phyloP scores from a whole-genome alignment of 2,888 invertebrate genomes.

The Galerucella calmariensis region DNA sequence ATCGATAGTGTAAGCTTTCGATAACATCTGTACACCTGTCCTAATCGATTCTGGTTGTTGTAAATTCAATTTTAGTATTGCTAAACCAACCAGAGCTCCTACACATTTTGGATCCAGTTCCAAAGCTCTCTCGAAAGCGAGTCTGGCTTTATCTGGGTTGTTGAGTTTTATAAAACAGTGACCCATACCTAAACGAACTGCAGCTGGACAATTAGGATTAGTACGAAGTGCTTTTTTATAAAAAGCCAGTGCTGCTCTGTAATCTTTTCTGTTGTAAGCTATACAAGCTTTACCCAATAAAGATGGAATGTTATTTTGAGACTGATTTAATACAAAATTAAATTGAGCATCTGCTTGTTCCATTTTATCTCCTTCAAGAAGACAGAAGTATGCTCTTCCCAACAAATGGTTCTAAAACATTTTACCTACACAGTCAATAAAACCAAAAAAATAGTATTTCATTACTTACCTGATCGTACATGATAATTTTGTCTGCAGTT shows the following conservation, averaged over 20 bases:
- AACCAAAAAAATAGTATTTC: neutral
- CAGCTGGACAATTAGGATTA: conserved; percentile 97
- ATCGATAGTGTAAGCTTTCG: conserved; percentile 96
- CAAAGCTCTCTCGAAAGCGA: conserved; percentile 95
- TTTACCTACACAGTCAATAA: conserved; percentile 23
- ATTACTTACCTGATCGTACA: conserved; percentile 92
- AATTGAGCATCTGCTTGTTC: conserved; percentile 99
- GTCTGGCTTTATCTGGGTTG: conserved; percentile 93
- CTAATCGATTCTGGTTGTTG: conserved; percentile 93
- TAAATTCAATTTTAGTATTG: conserved; percentile 92
- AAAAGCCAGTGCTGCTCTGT: conserved; percentile 93
- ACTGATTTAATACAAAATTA: conserved; percentile 97
- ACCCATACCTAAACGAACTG: conserved; percentile 96
- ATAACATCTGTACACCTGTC: conserved; percentile 94
- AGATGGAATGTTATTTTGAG: conserved; percentile 96
- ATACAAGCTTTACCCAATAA: conserved; percentile 98
- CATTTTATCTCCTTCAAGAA: conserved; percentile 99
- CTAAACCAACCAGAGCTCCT: conserved; percentile 94
- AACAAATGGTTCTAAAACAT: conserved; percentile 88
- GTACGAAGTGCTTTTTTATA: conserved; percentile 97
- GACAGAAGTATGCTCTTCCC: conserved; percentile 97
- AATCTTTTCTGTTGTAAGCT: conserved; percentile 97
- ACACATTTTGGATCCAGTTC: conserved; percentile 94
- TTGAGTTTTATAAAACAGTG: conserved; percentile 98
- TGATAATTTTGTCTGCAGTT: conserved; percentile 98